These are phyloP conservation scores for Parazoanthus swiftii DNA, from an alignment of 92 coral and sea anemone genomes.

Conservation along the genomic window DNA sequence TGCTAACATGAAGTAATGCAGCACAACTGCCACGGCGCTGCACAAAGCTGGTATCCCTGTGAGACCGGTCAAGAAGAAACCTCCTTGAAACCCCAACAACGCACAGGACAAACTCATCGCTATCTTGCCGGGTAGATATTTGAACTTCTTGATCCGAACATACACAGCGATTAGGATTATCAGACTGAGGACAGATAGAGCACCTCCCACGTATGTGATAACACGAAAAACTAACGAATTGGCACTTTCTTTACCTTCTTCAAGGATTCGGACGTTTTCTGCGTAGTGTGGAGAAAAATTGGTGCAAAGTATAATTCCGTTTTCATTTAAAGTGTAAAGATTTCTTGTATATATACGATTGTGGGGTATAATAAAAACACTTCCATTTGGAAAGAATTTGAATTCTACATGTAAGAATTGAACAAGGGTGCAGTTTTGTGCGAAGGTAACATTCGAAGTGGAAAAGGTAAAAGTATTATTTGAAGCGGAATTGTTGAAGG, in stretches of 20 bases:
- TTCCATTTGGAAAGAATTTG: neutral
- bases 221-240: neutral
- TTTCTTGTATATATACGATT: neutral
- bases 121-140: neutral
- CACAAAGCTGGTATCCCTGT: constrained; percentile 18
- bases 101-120: neutral
- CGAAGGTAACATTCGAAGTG: neutral
- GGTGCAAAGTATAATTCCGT: constrained; percentile 3
- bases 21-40: constrained; percentile 1
- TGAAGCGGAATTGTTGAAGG: neutral
- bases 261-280: neutral
- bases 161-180: constrained; percentile 8
- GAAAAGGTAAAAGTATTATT: neutral
- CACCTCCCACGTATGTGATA: constrained; percentile 18
- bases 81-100: no score
- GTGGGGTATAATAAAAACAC: constrained; percentile 19
- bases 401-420: neutral
- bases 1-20: neutral
- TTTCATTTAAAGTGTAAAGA: neutral
- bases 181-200: neutral
- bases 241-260: neutral
- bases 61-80: neutral
- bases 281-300: constrained; percentile 26
- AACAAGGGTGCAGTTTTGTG: neutral
- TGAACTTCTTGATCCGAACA: constrained; percentile 1